A percentile compares a stretch with the other conserved stretches of the same genome.
phyloP scores from a whole-genome alignment of 2,888 invertebrate genomes.

The Priocnemis perturbator region DNA sequence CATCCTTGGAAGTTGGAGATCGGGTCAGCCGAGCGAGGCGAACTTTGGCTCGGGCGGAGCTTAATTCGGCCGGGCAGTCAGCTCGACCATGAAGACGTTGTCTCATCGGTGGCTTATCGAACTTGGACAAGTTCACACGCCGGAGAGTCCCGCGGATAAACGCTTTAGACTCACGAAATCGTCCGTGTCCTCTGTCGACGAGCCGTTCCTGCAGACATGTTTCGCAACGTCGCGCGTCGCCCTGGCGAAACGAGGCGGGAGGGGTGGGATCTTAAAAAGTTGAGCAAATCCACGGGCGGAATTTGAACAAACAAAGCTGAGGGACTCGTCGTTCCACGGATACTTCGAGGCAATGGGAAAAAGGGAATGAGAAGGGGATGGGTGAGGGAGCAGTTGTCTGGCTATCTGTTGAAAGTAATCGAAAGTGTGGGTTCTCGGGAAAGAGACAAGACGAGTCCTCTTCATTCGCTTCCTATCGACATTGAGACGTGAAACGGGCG shows the following conservation, averaged over 20 bases:
- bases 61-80: conserved; percentile 39
- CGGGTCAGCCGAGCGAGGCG: conserved; percentile 20
- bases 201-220: background rate
- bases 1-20: conserved; percentile 25
- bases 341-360: background rate
- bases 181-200: background rate
- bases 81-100: conserved; percentile 46
- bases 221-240: background rate
- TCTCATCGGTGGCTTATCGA: conserved; percentile 44
- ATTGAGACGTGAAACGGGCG: too few relatives aligned
- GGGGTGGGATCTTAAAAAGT: background rate
- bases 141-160: conserved; percentile 22
- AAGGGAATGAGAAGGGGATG: background rate
- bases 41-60: conserved; percentile 30
- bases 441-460: too few relatives aligned
- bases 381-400: background rate
- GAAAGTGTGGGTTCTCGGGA: background rate
- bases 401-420: background rate
- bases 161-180: conserved; percentile 6
- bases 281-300: background rate
- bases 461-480: too few relatives aligned
- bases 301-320: conserved; percentile 5
- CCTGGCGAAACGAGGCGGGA: background rate
- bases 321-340: background rate
- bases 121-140: conserved; percentile 30